These are phyloP conservation scores for Alosa alosa DNA, from an alignment of 2,113 vertebrate species.

Conservation along the genomic window DNA sequence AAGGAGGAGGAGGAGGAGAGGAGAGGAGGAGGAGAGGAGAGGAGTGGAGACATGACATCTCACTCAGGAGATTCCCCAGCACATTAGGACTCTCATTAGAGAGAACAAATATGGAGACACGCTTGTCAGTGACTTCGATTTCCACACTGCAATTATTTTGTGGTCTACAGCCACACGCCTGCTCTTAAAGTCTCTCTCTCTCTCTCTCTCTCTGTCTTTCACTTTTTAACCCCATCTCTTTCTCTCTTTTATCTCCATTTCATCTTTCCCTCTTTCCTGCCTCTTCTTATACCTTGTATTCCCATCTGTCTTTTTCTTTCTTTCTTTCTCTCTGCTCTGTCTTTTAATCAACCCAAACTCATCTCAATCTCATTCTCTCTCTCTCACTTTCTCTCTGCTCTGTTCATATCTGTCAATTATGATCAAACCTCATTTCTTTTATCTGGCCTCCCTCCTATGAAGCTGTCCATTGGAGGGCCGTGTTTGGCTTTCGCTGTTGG, in stretches of 20 bases:
- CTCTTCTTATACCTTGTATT: no score
- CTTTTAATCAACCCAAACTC: slow-evolving; percentile 21
- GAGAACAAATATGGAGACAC: neutral
- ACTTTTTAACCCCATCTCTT: slow-evolving; percentile 31
- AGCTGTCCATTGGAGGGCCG: no score
- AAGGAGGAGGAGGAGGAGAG: neutral
- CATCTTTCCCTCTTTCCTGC: neutral
- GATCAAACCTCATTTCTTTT: no score
- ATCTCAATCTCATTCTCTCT: slow-evolving; percentile 11
- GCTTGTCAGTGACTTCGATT: neutral
- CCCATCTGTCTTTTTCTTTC: neutral
- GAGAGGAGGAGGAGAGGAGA: neutral
- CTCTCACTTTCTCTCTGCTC: slow-evolving; percentile 18
- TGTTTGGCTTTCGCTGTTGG: no score
- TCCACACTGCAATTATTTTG: neutral
- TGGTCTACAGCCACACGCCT: no score
- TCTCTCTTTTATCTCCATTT: slow-evolving; percentile 47
- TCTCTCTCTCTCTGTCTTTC: slow-evolving; percentile 47
- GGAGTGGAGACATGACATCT: neutral
- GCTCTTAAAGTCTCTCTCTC: neutral
- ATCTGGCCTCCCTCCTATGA: no score
- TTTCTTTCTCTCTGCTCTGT: slow-evolving; percentile 19
- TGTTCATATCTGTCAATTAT: no score
- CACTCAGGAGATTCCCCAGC: neutral
- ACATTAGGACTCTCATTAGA: neutral